A percentile compares a stretch with the other conserved stretches of the same genome.
These are phyloP conservation scores for Rhagonycha lutea DNA, from an alignment of 2,888 invertebrate species.

Conservation along the genomic window DNA sequence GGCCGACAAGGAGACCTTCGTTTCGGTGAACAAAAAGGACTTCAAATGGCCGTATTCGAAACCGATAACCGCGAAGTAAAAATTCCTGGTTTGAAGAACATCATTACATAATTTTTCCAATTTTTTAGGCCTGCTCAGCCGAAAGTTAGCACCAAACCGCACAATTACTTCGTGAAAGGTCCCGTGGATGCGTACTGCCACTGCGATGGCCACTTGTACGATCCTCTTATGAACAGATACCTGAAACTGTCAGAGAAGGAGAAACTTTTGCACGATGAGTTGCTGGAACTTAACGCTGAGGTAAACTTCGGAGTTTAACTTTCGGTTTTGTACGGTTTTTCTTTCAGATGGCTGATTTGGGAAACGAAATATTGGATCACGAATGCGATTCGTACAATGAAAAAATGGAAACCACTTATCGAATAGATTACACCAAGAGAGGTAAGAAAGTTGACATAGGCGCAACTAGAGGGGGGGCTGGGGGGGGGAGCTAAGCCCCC, in stretches of 20 bases:
- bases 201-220: constrained; percentile 66
- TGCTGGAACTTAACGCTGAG: constrained; percentile 36
- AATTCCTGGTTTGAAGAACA: neutral
- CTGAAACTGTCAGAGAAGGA: constrained; percentile 65
- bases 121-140: constrained; percentile 63
- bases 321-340: neutral
- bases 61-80: constrained; percentile 61
- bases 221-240: constrained; percentile 64
- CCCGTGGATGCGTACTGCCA: constrained; percentile 67
- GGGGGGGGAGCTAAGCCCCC: no score
- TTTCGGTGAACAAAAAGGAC: constrained; percentile 57
- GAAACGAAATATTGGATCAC: constrained; percentile 66
- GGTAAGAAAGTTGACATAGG: no score
- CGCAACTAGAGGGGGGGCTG: no score
- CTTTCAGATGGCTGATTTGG: constrained; percentile 63
- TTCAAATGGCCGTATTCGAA: constrained; percentile 66
- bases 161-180: constrained; percentile 56
- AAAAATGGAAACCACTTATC: constrained; percentile 66
- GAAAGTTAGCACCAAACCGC: constrained; percentile 58
- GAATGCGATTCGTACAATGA: constrained; percentile 66
- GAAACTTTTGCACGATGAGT: constrained; percentile 60
- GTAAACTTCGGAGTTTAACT: constrained; percentile 21
- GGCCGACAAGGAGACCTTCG: constrained; percentile 53
- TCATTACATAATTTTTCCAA: neutral
- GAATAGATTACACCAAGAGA: constrained; percentile 64